Conservation (phyloP, 2,113 vertebrate genomes). For the Cebus imitator region DNA sequence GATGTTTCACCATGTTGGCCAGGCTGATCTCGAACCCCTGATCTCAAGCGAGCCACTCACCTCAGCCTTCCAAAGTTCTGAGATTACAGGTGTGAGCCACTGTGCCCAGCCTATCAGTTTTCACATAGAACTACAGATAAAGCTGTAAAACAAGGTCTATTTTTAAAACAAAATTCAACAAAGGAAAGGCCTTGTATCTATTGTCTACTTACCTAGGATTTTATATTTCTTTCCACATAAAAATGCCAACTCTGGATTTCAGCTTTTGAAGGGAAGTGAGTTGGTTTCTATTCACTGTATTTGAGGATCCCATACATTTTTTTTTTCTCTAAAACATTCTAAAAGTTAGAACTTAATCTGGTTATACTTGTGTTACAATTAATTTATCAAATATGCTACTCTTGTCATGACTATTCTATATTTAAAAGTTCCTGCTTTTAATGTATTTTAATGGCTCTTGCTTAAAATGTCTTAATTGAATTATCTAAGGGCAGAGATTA, state of each 20-base stretch:
- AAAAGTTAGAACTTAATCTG: slow-evolving; percentile 33
- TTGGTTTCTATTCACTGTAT: neutral
- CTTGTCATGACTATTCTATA: slow-evolving; percentile 19
- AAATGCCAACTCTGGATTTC: slow-evolving; percentile 9
- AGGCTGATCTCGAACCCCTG: no score
- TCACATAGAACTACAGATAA: neutral
- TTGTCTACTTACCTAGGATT: neutral
- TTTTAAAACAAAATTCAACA: slow-evolving; percentile 47
- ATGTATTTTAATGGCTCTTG: slow-evolving; percentile 41
- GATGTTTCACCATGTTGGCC: no score
- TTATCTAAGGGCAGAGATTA: slow-evolving; percentile 47
- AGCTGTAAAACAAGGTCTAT: neutral
- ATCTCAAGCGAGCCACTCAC: no score
- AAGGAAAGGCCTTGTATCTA: neutral
- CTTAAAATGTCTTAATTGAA: slow-evolving; percentile 52
- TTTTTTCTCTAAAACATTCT: neutral
- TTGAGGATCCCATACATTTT: neutral
- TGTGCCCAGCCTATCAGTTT: neutral
- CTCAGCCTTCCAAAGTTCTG: no score
- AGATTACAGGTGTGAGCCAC: no score
- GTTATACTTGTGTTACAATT: slow-evolving; percentile 57
- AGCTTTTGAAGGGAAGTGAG: neutral
- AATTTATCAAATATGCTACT: slow-evolving; percentile 18
- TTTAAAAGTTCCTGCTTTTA: slow-evolving; percentile 51
- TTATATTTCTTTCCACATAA: slow-evolving; percentile 45